Base-by-base conservation (phyloP, 2,888 invertebrate species). In the Axea sp. region DNA sequence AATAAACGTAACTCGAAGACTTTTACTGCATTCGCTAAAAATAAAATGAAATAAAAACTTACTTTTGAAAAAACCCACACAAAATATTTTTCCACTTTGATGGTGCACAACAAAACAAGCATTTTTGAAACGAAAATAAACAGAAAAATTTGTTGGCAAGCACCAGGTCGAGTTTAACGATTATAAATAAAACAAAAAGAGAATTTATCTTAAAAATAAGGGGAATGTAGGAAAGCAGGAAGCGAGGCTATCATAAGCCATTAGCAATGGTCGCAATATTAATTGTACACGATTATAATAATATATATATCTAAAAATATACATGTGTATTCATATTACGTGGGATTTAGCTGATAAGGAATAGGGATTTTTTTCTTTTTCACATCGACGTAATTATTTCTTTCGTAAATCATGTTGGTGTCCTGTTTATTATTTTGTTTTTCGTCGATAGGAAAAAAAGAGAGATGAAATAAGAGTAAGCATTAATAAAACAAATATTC, bases 401-500 rank as follows among this genome's bases (percentile, higher is more conserved):
- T 30, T 67, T 7, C 3, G 11, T 26, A 8, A 31, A 24, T 53
- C 17, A 37, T 31, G 11, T 31, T 55, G 47, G 30, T 11, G 6
- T 59, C 14, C 37, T 55, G 28, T 45, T 39, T 35, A 12, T n/a
- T 51, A 22, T 12, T 22, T 7, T 37, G 12, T 59, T 51, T 43
- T 17, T 80, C 72, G 77, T 78, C 71, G 77, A 76, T 77, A 74
- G 78, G 78, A 75, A 79, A 81, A n/a, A 81, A 82, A 82, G 80
- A 85, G 80, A 84, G 82, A 87, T 86, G 86, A 87, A 86, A 87
- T 86, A 86, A 87, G 86, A 86, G 87, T 81, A 88, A 88, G 88
- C 88, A 88, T 88, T 91, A 91, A 91, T 91, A 90, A 93, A 93
- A 93, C 93, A 93, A 93, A 93, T 93, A 92, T 92, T 91, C 93